Conservation (phyloP, 2,888 invertebrate species). For the Drosophila lacicola region DNA sequence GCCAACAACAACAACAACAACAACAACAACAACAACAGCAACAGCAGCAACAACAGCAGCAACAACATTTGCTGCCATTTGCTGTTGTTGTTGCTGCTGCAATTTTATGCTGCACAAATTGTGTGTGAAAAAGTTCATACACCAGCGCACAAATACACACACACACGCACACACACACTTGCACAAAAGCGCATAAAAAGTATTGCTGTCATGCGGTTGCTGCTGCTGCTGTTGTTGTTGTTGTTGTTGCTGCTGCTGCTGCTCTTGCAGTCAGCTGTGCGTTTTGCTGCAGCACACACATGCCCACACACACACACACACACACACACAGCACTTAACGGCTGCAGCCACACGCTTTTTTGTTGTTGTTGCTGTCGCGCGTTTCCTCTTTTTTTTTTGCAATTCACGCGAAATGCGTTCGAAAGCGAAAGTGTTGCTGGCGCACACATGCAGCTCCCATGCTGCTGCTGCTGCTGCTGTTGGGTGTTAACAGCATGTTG, state of each 20-base stretch:
- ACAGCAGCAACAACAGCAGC: slow-evolving; percentile 1
- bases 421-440: slow-evolving; percentile 79
- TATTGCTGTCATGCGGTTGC: slow-evolving; percentile 70
- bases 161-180: slow-evolving; percentile 22
- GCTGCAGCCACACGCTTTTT: slow-evolving; percentile 37
- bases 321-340: slow-evolving; percentile 21
- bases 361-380: slow-evolving; percentile 28
- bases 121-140: slow-evolving; percentile 76
- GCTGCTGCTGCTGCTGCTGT: slow-evolving; percentile 40
- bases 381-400: slow-evolving; percentile 44
- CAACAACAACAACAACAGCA: slow-evolving; percentile 17
- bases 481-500: slow-evolving; percentile 79
- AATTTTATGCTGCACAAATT: slow-evolving; percentile 60
- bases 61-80: slow-evolving; percentile 14
- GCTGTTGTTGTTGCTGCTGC: slow-evolving; percentile 35
- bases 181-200: slow-evolving; percentile 70
- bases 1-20: slow-evolving; percentile 33
- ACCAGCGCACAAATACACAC: slow-evolving; percentile 46
- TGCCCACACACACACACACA: slow-evolving; percentile 25
- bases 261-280: slow-evolving; percentile 74
- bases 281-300: slow-evolving; percentile 66
- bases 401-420: slow-evolving; percentile 76
- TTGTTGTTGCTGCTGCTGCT: slow-evolving; percentile 40
- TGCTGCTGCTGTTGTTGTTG: slow-evolving; percentile 30
- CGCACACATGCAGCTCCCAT: slow-evolving; percentile 42